Evolutionary conservation across 2,888 invertebrate genomes (phyloP).

Genomic region (Trachelus tabidus): DNA sequence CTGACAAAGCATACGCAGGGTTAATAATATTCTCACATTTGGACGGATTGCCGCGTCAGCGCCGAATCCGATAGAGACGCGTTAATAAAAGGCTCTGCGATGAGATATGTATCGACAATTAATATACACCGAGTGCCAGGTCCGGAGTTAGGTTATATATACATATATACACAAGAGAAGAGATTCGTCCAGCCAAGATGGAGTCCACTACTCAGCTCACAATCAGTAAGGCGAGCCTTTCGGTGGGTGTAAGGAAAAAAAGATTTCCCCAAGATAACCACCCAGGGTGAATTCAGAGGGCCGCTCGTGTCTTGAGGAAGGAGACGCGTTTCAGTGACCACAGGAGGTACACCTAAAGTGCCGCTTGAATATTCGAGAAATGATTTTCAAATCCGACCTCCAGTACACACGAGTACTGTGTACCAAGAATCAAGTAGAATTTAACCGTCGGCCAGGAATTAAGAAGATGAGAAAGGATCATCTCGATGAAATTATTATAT

Average conservation of each 20-base stretch:
- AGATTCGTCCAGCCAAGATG: not conserved
- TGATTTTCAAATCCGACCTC: not conserved
- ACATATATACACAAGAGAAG: not conserved
- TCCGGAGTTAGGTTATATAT: not conserved
- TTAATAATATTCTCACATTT: slow-evolving; percentile 56
- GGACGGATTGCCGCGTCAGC: slow-evolving; percentile 46
- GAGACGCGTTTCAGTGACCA: not conserved
- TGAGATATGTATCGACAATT: slow-evolving; percentile 46
- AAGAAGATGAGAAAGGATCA: not conserved
- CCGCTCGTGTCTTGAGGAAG: not conserved
- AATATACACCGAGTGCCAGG: slow-evolving; percentile 32
- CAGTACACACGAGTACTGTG: not conserved
- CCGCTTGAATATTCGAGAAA: not conserved
- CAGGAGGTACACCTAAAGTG: not conserved
- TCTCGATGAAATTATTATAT: not conserved
- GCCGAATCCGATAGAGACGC: slow-evolving; percentile 32
- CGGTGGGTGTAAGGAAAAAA: slow-evolving; percentile 17
- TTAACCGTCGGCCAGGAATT: not conserved
- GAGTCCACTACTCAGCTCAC: not conserved
- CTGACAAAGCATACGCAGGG: slow-evolving; percentile 1
- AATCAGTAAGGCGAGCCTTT: slow-evolving; percentile 3
- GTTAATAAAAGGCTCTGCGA: slow-evolving; percentile 32
- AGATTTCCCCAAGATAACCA: slow-evolving; percentile 37
- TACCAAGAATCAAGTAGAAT: not conserved
- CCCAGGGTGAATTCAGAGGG: slow-evolving; percentile 26